Evolutionary conservation across 2,113 vertebrate genomes (phyloP).

Genomic region (Cynoglossus semilaevis): DNA sequence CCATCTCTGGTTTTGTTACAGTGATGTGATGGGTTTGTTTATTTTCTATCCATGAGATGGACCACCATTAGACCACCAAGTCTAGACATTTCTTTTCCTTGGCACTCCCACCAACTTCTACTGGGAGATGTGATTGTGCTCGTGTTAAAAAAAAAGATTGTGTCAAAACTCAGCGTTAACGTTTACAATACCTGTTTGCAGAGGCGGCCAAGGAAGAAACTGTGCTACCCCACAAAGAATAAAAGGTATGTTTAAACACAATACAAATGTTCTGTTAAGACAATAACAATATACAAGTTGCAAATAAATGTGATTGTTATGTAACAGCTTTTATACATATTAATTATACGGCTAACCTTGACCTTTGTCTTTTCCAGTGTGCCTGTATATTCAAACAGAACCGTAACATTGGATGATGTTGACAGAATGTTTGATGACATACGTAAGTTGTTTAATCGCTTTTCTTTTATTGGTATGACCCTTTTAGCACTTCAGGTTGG

Average conservation of each 20-base stretch:
- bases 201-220: slow-evolving; percentile 69
- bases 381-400: slow-evolving; percentile 6
- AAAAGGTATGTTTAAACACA: slow-evolving; percentile 40
- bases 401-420: slow-evolving; percentile 40
- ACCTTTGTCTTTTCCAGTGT: slow-evolving; percentile 48
- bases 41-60: no score
- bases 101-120: no score
- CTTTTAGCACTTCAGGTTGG: no score
- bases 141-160: neutral
- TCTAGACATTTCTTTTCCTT: no score
- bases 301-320: neutral
- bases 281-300: neutral
- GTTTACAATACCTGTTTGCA: neutral
- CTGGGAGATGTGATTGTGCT: no score
- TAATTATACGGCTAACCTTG: neutral
- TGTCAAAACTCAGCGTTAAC: neutral
- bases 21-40: no score
- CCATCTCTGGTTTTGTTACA: no score
- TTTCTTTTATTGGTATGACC: neutral
- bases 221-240: slow-evolving; percentile 47
- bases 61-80: no score
- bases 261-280: neutral
- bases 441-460: slow-evolving; percentile 42
- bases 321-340: neutral
- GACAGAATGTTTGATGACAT: slow-evolving; percentile 71